Evolutionary conservation across 2,113 vertebrate genomes (phyloP), one percentile per base, ranked within the genome.

Genomic region (Ochotona princeps): DNA sequence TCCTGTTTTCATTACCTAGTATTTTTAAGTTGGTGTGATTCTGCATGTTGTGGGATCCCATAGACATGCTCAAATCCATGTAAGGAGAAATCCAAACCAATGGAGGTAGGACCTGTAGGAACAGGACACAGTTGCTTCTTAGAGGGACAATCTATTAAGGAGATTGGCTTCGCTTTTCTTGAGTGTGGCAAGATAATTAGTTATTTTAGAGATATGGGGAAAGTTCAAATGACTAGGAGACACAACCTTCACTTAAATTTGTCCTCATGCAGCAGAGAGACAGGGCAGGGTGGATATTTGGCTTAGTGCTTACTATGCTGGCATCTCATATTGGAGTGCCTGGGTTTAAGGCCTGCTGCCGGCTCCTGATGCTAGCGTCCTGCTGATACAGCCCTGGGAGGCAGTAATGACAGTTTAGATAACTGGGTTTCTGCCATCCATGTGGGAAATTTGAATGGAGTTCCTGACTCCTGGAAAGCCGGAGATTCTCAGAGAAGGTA

Each of bases 11-110:
- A 73, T 95, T 97, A 91, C 81, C 72, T 70, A 32, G 99, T 99
- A 96, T 99, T 98, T 97, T 98, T 98, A 89, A 99, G 99, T 93
- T 97, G 98, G 78, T 99, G 98, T 79, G 95, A 94, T 96, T 99
- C 99, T 32, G 99, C 94, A 85, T 98, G 99, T 93, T 99, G 98
- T 28, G 99, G 99, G 70, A 99, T 98, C 30, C 99, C 99, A 73
- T 98, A 99, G 51, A 98, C 96, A 75, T 99, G 98, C 8, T 98
- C 98, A 98, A 99, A 99, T 14, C 98, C 99, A 80, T 99, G 98
- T 32, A 99, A 98, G 81, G 98, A 97, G 94, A 99, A 97, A 97
- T 99, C 99, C 85, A 98, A 84, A 7, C 99, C 99, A 65, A 99
- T 78, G 93, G 99, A 99, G 82, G 97, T 97, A 95, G 99, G 99